These are phyloP conservation scores for Anolis sagrei DNA, from an alignment of 2,113 vertebrate species.

Conservation along the genomic window DNA sequence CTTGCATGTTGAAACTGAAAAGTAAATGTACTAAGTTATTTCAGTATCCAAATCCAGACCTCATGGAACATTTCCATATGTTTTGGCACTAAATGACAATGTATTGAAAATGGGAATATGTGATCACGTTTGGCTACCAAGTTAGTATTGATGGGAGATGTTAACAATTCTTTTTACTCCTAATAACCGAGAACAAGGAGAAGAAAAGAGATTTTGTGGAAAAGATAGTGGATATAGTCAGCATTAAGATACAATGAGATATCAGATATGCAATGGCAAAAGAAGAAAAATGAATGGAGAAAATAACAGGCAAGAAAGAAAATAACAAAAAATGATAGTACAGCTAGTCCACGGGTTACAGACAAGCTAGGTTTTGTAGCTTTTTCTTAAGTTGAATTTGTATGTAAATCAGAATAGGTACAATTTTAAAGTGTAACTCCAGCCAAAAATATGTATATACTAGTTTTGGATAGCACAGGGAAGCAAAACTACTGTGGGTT, in stretches of 20 bases:
- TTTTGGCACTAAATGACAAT: background rate
- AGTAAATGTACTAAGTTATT: background rate
- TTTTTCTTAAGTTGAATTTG: too few species aligned
- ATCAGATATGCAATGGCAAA: background rate
- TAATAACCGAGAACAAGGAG: background rate
- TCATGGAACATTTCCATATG: background rate
- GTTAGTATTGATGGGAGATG: background rate
- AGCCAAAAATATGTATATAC: too few species aligned
- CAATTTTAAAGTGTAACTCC: too few species aligned
- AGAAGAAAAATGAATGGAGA: too few species aligned
- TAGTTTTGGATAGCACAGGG: too few species aligned
- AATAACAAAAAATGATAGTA: too few species aligned
- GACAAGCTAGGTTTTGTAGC: too few species aligned
- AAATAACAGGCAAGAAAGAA: too few species aligned
- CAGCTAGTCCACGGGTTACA: too few species aligned
- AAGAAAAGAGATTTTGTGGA: background rate
- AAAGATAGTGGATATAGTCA: background rate
- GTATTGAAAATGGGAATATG: background rate
- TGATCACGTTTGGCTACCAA: background rate
- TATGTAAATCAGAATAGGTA: too few species aligned
- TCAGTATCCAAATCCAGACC: background rate
- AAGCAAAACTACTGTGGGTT: too few species aligned
- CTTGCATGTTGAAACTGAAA: background rate
- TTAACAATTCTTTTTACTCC: background rate
- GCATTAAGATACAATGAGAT: background rate